These are phyloP conservation scores for Rallus limicola DNA, from an alignment of 2,113 vertebrate species.

Conservation along the genomic window DNA sequence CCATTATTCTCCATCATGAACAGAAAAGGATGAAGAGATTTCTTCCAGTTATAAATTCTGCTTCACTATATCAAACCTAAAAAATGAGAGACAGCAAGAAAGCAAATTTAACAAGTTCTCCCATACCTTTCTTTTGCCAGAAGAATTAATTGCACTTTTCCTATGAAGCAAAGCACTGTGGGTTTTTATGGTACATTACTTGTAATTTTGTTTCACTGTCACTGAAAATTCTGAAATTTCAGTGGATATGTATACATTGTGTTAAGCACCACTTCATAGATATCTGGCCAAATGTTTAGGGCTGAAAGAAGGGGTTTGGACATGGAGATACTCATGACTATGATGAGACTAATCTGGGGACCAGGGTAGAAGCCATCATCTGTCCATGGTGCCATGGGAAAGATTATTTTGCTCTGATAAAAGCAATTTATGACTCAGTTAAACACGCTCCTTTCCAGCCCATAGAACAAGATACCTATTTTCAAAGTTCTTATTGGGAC, in stretches of 20 bases:
- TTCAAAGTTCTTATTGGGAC: background rate
- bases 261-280: background rate
- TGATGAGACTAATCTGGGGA: background rate
- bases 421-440: background rate
- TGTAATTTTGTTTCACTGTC: background rate
- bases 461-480: background rate
- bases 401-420: background rate
- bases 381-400: background rate
- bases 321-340: background rate
- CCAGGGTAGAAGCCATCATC: background rate
- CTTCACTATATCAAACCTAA: background rate
- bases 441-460: background rate
- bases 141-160: conserved; percentile 31
- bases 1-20: background rate
- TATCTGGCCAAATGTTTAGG: background rate
- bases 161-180: background rate
- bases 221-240: background rate
- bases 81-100: background rate
- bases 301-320: background rate
- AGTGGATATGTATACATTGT: background rate
- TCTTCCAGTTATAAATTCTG: background rate
- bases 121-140: background rate
- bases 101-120: background rate
- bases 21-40: background rate
- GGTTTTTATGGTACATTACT: background rate